These are phyloP conservation scores for Lutjanus erythropterus DNA, from an alignment of 2,113 vertebrate genomes.

Conservation along the genomic window DNA sequence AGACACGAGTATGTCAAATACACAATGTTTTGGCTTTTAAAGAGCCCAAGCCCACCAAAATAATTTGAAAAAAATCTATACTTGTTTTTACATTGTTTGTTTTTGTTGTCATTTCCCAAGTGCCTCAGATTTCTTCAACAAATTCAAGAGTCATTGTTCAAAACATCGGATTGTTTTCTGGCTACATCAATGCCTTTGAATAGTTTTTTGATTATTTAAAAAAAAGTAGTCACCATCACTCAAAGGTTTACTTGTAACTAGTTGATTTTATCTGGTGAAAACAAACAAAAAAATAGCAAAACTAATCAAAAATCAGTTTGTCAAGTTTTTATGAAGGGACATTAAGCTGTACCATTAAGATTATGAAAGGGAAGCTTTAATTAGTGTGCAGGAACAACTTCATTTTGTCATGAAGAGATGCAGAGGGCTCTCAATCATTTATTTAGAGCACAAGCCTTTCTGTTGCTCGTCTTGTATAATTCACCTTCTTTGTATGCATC, in stretches of 20 bases:
- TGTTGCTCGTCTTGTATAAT: slow-evolving; percentile 26
- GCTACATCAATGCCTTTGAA: background rate
- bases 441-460: slow-evolving; percentile 4
- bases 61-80: too few relatives aligned
- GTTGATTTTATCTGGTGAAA: background rate
- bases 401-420: slow-evolving; percentile 13
- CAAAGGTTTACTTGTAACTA: background rate
- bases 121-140: background rate
- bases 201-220: background rate
- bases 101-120: too few relatives aligned
- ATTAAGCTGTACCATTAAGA: slow-evolving; percentile 1
- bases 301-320: background rate
- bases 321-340: slow-evolving; percentile 10
- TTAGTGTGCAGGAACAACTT: slow-evolving; percentile 22
- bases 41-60: too few relatives aligned
- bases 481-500: slow-evolving; percentile 3
- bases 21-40: too few relatives aligned
- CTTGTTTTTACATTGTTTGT: too few relatives aligned
- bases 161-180: background rate
- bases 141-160: background rate
- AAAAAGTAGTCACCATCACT: background rate
- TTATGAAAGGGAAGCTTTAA: slow-evolving; percentile 5
- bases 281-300: slow-evolving; percentile 9
- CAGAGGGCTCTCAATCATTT: slow-evolving; percentile 20
- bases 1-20: too few relatives aligned